A percentile compares a stretch with the other conserved stretches of the same genome.
phyloP scores from a whole-genome alignment of 2,113 vertebrate species.

The Sorex araneus region DNA sequence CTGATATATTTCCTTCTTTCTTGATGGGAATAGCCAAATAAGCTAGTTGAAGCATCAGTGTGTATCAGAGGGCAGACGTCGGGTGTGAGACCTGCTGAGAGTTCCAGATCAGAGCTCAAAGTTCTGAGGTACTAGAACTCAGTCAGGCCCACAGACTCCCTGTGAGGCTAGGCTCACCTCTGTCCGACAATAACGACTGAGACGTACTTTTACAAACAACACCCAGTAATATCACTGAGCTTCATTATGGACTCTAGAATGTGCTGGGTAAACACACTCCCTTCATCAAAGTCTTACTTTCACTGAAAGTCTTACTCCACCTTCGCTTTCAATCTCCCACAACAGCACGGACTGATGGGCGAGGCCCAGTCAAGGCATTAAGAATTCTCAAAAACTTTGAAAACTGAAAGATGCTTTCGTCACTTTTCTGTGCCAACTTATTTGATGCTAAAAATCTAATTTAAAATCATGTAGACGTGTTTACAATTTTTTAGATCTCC shows the following conservation, averaged over 20 bases:
- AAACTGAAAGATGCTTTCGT: constrained; percentile 2
- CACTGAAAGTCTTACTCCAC: no score
- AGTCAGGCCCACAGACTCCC: neutral
- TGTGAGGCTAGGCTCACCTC: neutral
- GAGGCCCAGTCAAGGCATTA: neutral
- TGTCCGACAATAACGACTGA: neutral
- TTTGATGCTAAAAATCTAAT: neutral
- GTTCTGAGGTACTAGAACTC: rapidly evolving
- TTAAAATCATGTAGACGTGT: neutral
- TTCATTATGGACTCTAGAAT: neutral
- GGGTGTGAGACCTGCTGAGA: neutral
- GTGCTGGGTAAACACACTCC: neutral
- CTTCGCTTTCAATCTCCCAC: neutral
- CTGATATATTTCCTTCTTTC: constrained; percentile 4
- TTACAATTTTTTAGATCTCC: neutral
- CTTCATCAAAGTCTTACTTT: neutral
- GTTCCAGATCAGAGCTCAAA: neutral
- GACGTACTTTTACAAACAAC: neutral
- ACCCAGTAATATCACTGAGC: neutral
- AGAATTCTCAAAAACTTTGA: constrained; percentile 12
- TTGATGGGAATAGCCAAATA: neutral
- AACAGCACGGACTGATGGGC: neutral
- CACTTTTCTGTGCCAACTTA: neutral
- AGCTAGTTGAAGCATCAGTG: neutral
- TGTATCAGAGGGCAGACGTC: neutral